phyloP scores from a whole-genome alignment of 2,888 invertebrate genomes.

The Chloromyia formosa region DNA sequence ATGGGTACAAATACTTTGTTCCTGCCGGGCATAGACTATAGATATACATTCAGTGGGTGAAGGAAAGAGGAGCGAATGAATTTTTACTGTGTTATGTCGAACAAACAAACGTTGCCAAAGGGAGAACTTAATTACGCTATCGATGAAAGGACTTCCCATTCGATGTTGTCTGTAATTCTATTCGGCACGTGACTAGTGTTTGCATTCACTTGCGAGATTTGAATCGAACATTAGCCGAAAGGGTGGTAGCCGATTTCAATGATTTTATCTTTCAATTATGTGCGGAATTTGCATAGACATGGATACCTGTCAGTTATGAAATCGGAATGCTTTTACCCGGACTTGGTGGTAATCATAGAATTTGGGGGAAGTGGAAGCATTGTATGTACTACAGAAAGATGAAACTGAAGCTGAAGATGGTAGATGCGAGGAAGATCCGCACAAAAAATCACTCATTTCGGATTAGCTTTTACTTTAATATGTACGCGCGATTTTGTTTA shows the following conservation, averaged over 20 bases:
- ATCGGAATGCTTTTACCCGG: background rate
- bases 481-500: too few relatives aligned
- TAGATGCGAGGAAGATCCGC: too few relatives aligned
- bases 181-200: constrained; percentile 58
- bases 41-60: background rate
- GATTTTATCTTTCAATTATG: background rate
- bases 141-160: constrained; percentile 46
- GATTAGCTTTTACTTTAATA: too few relatives aligned
- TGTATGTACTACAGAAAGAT: too few relatives aligned
- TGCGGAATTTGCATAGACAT: constrained; percentile 20
- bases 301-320: constrained; percentile 14
- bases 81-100: constrained; percentile 7
- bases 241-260: background rate
- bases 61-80: background rate
- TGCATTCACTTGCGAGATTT: constrained; percentile 60
- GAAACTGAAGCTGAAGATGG: too few relatives aligned
- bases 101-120: constrained; percentile 40
- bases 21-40: background rate
- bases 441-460: too few relatives aligned
- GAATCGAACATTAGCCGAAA: constrained; percentile 62
- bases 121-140: constrained; percentile 50
- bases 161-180: constrained; percentile 44
- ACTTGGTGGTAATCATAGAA: too few relatives aligned
- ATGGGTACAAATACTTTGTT: background rate
- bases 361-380: too few relatives aligned